Evolutionary conservation across 2,113 vertebrate species (phyloP), one percentile per base, ranked within the genome.

Genomic region (Manacus vitellinus): DNA sequence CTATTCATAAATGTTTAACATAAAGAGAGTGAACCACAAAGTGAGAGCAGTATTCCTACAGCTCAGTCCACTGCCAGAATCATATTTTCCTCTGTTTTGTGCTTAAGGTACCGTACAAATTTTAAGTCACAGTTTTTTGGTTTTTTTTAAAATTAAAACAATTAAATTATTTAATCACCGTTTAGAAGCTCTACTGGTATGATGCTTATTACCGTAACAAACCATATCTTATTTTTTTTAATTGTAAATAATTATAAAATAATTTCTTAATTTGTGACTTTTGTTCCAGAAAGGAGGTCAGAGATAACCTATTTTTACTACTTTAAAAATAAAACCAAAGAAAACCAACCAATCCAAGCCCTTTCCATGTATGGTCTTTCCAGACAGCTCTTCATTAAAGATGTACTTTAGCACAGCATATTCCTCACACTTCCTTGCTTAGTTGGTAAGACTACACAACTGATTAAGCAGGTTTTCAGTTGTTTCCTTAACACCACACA

Each of bases 161-260:
- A 54, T 27, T 56, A 49, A 73, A 73, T 28, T 65, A 44, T 28
- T 61, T 74, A 62, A 46, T 44, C 33, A 54, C 2, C 18, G 23
- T 22, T 91, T 67, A 86, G 44, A 71, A 78, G 8, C 14, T 75
- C 27, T 47, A 28, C 39, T 63, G 14, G 30, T 31, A 73, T 25
- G 20, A 89, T 51, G 8, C 2, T 78, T 67, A 55, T n/a, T 74
- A 20, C 44, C 55, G 12, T 23, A 84, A 31, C 10, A 88, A 93
- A 44, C 6, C 0, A 0, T 31, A 43, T 43, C 2, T 91, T 31
- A 25, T 1, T 14, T 46, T 70, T 72, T 21, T 14, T 4, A 25
- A 44, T n/a, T 81, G 68, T 12, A 22, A 80, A 31, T 67, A 7
- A 52, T 55, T 61, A n/a, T 24, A 47, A 72, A 82, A 58, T 52